phyloP scores from a whole-genome alignment of 2,797 vertebrate genomes.

The Eulemur coronatus region DNA sequence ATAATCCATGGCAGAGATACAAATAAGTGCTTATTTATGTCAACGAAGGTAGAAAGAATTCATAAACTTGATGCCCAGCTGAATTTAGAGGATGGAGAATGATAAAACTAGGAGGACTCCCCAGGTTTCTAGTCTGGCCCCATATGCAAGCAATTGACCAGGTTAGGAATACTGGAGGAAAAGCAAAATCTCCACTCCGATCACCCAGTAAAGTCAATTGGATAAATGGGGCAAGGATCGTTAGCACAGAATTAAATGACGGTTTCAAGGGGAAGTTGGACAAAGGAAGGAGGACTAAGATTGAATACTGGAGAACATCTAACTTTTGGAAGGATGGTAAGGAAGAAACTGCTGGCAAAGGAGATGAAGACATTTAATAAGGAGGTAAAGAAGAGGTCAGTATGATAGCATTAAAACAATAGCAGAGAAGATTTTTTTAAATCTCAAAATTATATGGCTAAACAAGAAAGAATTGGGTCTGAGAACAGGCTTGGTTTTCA shows the following conservation, averaged over 20 bases:
- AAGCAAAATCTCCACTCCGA: neutral
- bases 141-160: neutral
- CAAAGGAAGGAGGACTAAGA: neutral
- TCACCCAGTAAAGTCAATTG: neutral
- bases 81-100: neutral
- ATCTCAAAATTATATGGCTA: neutral
- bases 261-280: neutral
- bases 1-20: neutral
- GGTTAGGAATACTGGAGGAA: neutral
- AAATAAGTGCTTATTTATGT: neutral
- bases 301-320: neutral
- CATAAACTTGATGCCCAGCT: neutral
- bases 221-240: neutral
- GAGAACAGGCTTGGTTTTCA: slow-evolving; percentile 35
- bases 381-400: neutral
- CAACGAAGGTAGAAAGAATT: neutral
- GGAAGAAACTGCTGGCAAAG: neutral
- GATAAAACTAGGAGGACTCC: neutral
- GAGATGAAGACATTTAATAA: neutral
- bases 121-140: neutral
- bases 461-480: neutral
- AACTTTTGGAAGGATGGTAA: neutral
- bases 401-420: neutral
- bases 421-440: neutral
- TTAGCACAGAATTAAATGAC: neutral